These are phyloP conservation scores for Ormyrus thymus DNA, from an alignment of 2,888 invertebrate species.

Conservation along the genomic window DNA sequence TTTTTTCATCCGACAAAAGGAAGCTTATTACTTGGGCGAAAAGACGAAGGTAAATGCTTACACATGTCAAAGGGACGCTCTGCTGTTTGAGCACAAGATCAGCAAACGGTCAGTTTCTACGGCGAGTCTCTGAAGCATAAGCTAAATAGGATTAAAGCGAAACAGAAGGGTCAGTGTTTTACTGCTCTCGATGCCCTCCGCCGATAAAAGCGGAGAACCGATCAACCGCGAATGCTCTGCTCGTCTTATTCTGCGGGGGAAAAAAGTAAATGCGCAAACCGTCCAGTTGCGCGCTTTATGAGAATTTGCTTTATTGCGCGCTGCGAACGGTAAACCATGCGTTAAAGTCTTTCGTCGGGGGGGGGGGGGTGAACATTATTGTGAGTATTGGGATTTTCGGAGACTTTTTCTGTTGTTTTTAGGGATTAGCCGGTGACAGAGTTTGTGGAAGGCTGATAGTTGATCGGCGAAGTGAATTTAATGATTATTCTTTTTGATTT, in stretches of 20 bases:
- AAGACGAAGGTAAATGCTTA: constrained; percentile 9
- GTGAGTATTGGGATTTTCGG: too few relatives aligned
- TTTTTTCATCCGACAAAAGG: background rate
- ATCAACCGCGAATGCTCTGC: constrained; percentile 25
- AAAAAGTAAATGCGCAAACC: constrained; percentile 6
- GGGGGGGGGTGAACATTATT: too few relatives aligned
- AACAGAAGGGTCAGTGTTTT: constrained; percentile 10
- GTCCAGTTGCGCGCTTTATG: too few relatives aligned
- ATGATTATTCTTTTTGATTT: too few relatives aligned
- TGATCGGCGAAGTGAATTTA: too few relatives aligned
- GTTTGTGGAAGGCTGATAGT: too few relatives aligned
- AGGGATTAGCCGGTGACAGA: too few relatives aligned
- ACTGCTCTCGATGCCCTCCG: constrained; percentile 5
- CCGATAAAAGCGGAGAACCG: constrained; percentile 22
- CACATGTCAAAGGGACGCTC: constrained; percentile 19
- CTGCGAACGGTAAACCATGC: too few relatives aligned
- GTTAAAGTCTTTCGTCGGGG: too few relatives aligned
- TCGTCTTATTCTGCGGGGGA: constrained; percentile 1
- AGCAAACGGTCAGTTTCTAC: constrained; percentile 41
- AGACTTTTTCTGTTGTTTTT: too few relatives aligned
- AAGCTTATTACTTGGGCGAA: background rate
- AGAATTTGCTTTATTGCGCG: too few relatives aligned
- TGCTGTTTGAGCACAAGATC: constrained; percentile 40
- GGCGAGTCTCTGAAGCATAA: constrained; percentile 12
- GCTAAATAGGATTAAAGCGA: constrained; percentile 48